These are phyloP conservation scores for Triops cancriformis DNA, from an alignment of 1,140 invertebrate genomes.

Conservation along the genomic window DNA sequence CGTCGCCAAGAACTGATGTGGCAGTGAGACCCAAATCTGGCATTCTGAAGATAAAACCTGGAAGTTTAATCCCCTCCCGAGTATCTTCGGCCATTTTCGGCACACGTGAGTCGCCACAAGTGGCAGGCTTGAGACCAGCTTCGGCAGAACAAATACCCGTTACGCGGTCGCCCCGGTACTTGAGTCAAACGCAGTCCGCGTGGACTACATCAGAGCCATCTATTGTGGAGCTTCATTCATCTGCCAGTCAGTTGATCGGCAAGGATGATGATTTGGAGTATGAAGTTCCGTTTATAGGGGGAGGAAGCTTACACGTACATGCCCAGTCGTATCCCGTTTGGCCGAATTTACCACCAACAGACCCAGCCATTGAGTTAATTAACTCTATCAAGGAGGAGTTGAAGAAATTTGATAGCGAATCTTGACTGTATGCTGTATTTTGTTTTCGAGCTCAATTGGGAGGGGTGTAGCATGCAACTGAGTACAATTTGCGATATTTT, in stretches of 20 bases:
- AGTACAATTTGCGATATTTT: neutral
- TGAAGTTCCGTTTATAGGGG: neutral
- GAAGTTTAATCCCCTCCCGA: constrained; percentile 22
- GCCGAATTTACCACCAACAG: constrained; percentile 18
- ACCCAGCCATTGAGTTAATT: constrained; percentile 26
- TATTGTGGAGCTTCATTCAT: neutral
- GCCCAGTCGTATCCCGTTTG: constrained; percentile 25
- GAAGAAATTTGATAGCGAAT: constrained; percentile 22
- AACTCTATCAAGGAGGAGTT: constrained; percentile 25
- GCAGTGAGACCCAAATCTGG: constrained; percentile 11
- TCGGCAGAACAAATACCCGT: neutral
- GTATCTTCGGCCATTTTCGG: constrained; percentile 20
- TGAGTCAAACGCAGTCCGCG: neutral
- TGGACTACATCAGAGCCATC: neutral
- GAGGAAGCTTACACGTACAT: constrained; percentile 19
- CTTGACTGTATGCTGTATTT: neutral
- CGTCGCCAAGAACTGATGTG: constrained; percentile 3
- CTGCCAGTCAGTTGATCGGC: neutral
- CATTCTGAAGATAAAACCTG: constrained; percentile 3
- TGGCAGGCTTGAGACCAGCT: neutral
- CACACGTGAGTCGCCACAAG: neutral
- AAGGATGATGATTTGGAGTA: neutral
- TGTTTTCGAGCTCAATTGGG: neutral
- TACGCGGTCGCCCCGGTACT: neutral
- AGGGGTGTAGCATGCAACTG: neutral